These are phyloP conservation scores for Puffinus mauretanicus DNA, from an alignment of 2,113 vertebrate genomes.

Conservation along the genomic window DNA sequence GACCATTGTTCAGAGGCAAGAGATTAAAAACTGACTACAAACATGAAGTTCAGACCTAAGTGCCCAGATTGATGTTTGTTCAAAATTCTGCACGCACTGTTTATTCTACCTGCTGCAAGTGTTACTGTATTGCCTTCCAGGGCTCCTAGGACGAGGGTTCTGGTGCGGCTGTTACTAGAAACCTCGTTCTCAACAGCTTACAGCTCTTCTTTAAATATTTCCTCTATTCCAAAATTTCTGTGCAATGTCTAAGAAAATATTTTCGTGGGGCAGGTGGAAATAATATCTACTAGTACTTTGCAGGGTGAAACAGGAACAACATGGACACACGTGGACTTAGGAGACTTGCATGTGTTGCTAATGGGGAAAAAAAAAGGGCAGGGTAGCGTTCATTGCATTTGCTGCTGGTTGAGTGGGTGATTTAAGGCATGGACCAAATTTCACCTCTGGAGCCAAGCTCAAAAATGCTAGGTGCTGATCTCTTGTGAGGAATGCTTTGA, in stretches of 20 bases:
- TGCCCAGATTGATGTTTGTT: neutral
- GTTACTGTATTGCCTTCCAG: neutral
- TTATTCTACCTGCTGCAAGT: neutral
- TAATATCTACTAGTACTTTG: neutral
- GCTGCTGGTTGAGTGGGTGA: neutral
- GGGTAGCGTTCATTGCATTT: neutral
- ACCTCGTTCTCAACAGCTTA: neutral
- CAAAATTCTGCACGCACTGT: neutral
- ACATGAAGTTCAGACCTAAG: neutral
- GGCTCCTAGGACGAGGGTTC: neutral
- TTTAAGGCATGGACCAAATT: neutral
- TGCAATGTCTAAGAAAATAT: neutral
- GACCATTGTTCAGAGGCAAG: neutral
- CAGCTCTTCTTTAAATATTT: neutral
- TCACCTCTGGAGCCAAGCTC: neutral
- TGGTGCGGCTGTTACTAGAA: neutral
- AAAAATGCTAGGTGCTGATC: neutral
- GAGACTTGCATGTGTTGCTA: neutral
- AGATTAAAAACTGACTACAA: conserved; percentile 5
- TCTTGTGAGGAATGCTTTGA: neutral
- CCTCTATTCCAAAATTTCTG: neutral
- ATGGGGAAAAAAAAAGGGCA: no score
- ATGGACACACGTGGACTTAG: neutral
- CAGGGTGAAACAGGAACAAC: neutral
- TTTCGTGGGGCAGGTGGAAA: neutral